Percentiles rank a stretch among this genome's conserved stretches.
Evolutionary conservation across 2,797 vertebrate species (phyloP).

Genomic region (Sebastolobus alascanus): DNA sequence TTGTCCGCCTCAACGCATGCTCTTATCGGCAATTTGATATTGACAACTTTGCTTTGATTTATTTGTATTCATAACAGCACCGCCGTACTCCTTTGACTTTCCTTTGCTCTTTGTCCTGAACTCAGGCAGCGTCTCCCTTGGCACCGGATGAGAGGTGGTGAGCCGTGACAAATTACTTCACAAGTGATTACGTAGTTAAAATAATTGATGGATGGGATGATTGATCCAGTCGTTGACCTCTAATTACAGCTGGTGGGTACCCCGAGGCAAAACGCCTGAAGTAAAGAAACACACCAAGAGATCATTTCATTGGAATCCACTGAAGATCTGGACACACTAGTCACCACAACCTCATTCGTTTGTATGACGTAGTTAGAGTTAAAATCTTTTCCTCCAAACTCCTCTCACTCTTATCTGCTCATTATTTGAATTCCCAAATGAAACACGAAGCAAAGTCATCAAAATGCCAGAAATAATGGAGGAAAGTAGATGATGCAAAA

Average conservation of each 20-base stretch:
- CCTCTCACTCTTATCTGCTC: neutral
- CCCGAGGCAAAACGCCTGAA: slow-evolving; percentile 7
- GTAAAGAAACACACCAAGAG: neutral
- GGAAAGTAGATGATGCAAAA: neutral
- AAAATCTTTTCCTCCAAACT: too few relatives aligned
- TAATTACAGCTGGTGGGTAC: slow-evolving; percentile 32
- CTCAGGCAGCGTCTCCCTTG: neutral
- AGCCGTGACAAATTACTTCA: slow-evolving; percentile 55
- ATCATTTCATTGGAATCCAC: neutral
- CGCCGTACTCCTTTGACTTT: slow-evolving; percentile 16
- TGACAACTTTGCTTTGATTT: slow-evolving; percentile 34
- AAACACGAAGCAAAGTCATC: slow-evolving; percentile 1
- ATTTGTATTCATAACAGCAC: slow-evolving; percentile 14
- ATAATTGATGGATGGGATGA: slow-evolving; percentile 46
- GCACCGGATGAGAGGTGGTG: slow-evolving; percentile 21
- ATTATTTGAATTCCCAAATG: neutral
- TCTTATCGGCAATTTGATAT: slow-evolving; percentile 31
- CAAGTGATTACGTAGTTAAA: slow-evolving; percentile 40
- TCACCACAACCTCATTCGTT: neutral
- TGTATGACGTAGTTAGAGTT: too few relatives aligned
- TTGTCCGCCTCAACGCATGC: slow-evolving; percentile 10
- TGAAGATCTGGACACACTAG: neutral
- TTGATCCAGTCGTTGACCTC: slow-evolving; percentile 43
- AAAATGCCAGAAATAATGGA: neutral
- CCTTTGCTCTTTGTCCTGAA: slow-evolving; percentile 5